These are phyloP conservation scores for Girardinus metallicus DNA, from an alignment of 2,797 vertebrate species.

Conservation along the genomic window DNA sequence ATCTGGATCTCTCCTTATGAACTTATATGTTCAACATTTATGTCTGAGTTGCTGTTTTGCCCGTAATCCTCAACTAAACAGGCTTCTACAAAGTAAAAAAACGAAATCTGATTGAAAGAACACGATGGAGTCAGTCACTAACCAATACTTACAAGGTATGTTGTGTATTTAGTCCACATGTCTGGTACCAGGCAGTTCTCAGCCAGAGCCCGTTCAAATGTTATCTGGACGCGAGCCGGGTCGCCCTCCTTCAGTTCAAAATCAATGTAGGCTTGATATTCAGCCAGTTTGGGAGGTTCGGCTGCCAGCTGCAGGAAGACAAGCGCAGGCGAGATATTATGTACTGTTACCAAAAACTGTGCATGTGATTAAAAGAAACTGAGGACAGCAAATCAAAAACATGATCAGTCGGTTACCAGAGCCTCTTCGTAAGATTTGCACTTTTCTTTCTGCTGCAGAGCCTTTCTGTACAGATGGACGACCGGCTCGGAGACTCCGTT, in stretches of 20 bases:
- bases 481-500: constrained; percentile 82
- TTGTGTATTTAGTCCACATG: constrained; percentile 93
- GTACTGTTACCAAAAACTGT: background rate
- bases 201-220: constrained; percentile 91
- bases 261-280: constrained; percentile 94
- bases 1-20: background rate
- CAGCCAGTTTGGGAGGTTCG: constrained; percentile 90
- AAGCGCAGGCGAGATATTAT: background rate
- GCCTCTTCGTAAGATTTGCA: constrained; percentile 88
- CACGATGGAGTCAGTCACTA: background rate
- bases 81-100: background rate
- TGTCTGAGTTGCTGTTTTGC: background rate
- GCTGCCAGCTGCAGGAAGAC: constrained; percentile 84
- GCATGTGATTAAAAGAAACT: background rate
- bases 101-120: background rate
- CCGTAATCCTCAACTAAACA: background rate
- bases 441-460: constrained; percentile 87
- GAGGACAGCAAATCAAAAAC: background rate
- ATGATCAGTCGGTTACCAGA: constrained; percentile 78
- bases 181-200: constrained; percentile 99
- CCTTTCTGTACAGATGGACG: constrained; percentile 86
- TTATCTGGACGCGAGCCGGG: constrained; percentile 91
- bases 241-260: constrained; percentile 93
- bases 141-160: constrained; percentile 89
- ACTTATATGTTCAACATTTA: background rate